These are phyloP conservation scores for Eristalis tenax DNA, from an alignment of 2,888 invertebrate genomes.

Conservation along the genomic window DNA sequence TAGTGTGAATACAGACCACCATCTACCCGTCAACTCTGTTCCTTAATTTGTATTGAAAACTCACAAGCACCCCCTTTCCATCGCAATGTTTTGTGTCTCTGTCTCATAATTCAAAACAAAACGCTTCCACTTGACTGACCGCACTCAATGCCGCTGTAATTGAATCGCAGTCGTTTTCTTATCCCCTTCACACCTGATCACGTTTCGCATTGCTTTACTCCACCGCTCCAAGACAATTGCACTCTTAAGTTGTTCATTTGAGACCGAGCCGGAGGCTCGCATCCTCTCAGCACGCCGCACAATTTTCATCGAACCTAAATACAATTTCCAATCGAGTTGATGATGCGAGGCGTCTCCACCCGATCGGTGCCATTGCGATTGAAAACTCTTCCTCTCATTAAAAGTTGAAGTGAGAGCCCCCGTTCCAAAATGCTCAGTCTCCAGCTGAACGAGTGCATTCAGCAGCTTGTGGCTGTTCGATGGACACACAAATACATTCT, in stretches of 20 bases:
- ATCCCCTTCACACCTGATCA: not conserved
- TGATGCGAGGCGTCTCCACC: not conserved
- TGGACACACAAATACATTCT: not conserved
- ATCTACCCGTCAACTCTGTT: not conserved
- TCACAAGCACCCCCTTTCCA: not conserved
- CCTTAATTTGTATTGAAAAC: not conserved
- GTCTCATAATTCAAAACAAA: not conserved
- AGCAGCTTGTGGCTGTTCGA: not conserved
- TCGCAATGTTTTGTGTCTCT: not conserved
- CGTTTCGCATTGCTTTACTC: not conserved
- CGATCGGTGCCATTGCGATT: not conserved
- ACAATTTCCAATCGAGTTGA: not conserved
- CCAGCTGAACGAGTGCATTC: not conserved
- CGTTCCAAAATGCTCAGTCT: not conserved
- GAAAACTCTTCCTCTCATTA: not conserved
- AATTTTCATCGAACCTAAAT: not conserved
- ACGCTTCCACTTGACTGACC: not conserved
- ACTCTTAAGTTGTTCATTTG: not conserved
- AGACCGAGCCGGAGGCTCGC: not conserved
- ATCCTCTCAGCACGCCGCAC: not conserved
- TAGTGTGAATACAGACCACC: not conserved
- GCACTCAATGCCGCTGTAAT: not conserved
- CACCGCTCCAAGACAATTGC: not conserved
- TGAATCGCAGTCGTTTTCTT: not conserved
- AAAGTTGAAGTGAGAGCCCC: not conserved